Evolutionary conservation across 1,140 invertebrate genomes (phyloP), one percentile per base, ranked within the genome.

Genomic region (Bombus superbus): DNA sequence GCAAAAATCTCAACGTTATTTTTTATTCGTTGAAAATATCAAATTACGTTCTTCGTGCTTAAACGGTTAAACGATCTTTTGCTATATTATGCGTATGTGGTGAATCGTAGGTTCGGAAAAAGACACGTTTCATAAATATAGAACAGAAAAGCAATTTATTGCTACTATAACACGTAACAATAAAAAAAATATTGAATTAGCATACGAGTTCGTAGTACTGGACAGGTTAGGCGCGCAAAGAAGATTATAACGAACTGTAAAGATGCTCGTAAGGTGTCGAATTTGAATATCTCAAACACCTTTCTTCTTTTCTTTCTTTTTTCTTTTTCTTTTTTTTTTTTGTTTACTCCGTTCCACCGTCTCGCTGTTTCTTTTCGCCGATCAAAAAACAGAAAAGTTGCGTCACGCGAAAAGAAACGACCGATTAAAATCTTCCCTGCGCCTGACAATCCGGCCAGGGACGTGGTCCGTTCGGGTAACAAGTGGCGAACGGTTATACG

Each of bases 341-440:
- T 6, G 32, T 53, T 53, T 8, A 8, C 40, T 66, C 10, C 1
- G 62, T 35, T 32, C 32, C 15, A 32, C 15, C 6, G 64, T 9
- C 18, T 25, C 25, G 11, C 25, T 25, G 22, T 32, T 42, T 53
- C 28, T 69, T 71, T 47, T 66, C 35, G 64, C 40, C 59, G 73
- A 72, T 35, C 15, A 72, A 72, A 83, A 77, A 78, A 25, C 44
- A 64, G 64, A 44, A 79, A 69, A 73, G 44, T 87, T 87, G 76
- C 85, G 69, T 85, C 85, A 78, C 38, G 47, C 18, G 69, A 80
- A 86, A 83, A 78, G 47, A 84, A 83, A 74, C 68, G 40, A 35
- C 75, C 71, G 90, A 88, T 88, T 77, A 80, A 90, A 91, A 91
- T 92, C 91, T 86, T 89, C 81, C 71, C 72, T 72, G 78, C 68